Evolutionary conservation across 2,113 vertebrate genomes (phyloP).

Genomic region (Catagonus wagneri): DNA sequence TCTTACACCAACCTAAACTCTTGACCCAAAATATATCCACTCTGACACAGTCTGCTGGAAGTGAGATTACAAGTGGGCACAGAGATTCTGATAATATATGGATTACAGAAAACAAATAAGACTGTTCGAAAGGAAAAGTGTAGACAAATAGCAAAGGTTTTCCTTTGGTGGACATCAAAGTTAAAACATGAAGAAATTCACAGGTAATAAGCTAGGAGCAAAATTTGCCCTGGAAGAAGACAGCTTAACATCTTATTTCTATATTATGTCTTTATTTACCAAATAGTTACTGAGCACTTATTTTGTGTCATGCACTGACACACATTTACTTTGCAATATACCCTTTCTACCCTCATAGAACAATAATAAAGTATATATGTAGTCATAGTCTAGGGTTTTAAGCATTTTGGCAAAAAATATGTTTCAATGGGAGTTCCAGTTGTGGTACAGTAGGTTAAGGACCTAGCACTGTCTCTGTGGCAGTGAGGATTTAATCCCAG

Average conservation of each 20-base stretch:
- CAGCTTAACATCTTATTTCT: not conserved
- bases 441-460: too few relatives aligned
- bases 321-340: not conserved
- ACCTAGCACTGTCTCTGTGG: too few relatives aligned
- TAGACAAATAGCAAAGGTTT: conserved; percentile 21
- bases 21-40: not conserved
- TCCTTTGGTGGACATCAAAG: not conserved
- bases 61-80: not conserved
- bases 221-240: not conserved
- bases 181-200: conserved; percentile 26
- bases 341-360: not conserved
- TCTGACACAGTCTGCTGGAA: not conserved
- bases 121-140: not conserved
- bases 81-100: not conserved
- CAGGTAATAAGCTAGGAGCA: not conserved
- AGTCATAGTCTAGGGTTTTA: not conserved
- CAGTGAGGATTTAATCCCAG: too few relatives aligned
- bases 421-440: too few relatives aligned
- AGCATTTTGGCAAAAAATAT: not conserved
- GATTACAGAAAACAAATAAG: conserved; percentile 5
- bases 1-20: not conserved
- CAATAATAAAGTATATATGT: not conserved
- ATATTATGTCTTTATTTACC: not conserved
- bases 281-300: not conserved
- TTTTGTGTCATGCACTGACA: not conserved